Evolutionary conservation across 2,888 invertebrate species (phyloP), one percentile per base, ranked within the genome.

Genomic region (Papilio gigon): DNA sequence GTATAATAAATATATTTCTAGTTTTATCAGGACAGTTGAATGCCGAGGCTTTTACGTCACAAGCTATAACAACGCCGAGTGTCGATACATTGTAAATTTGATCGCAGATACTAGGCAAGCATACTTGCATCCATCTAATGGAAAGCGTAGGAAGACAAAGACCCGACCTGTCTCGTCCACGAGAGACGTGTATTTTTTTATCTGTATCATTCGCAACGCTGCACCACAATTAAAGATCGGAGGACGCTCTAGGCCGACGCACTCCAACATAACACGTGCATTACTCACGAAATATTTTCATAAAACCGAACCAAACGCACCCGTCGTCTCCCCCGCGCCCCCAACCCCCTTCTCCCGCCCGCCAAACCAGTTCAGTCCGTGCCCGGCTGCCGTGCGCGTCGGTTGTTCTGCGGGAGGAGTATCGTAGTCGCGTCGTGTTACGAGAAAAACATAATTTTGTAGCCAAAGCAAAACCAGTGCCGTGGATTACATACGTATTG

Each of bases 271-370:
- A 90, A 88, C 92, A 91, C 90, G 92, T 91, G 92, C 90, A 91
- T 92, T 91, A 91, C 91, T 91, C 92, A 92, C 92, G 86, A 92
- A 91, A 92, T 92, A 92, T 92, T 91, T 92, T 91, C 92, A 92
- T 91, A 91, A 90, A 90, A 88, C 86, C 90, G 85, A 89, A 85
- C 87, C 86, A 84, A 89, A 87, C 90, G 87, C 87, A 90, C 88
- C 90, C 88, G 87, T 80, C 83, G 77, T 12, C 75, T 12, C 80
- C 84, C 82, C 77, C 79, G 81, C 79, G 78, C 75, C 83, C 84
- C 83, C 78, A 78, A 81, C 79, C 79, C 77, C 83, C 72, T 73
- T 71, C 74, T 71, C 75, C 74, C 71, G 59, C 73, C 75, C 82
- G 78, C 81, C 81, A 89, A 91, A 90, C 90, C 90, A 91, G 90